Conservation (phyloP, 2,113 vertebrate species). For the Psophia crepitans region DNA sequence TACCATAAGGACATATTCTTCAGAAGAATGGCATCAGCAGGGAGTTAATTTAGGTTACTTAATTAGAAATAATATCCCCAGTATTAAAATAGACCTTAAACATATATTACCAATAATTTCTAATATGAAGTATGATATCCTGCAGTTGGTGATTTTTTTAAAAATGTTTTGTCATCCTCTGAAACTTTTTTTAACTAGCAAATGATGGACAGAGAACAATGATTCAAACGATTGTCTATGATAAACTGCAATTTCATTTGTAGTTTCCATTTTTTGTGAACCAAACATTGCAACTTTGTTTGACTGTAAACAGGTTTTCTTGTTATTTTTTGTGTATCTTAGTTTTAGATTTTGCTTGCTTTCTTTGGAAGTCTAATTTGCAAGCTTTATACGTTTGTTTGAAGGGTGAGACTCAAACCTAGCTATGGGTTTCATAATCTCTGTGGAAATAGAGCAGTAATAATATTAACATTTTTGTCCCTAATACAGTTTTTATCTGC, state of each 20-base stretch:
- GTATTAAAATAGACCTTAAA: no score
- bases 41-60: neutral
- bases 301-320: neutral
- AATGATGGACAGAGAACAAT: neutral
- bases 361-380: neutral
- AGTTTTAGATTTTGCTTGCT: neutral
- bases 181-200: neutral
- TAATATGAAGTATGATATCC: neutral
- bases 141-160: neutral
- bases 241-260: neutral
- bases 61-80: neutral
- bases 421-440: neutral
- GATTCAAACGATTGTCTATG: neutral
- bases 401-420: neutral
- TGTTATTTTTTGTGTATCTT: neutral
- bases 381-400: neutral
- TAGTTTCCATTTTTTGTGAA: neutral
- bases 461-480: neutral
- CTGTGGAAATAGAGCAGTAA: neutral
- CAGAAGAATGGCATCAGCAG: neutral
- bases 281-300: neutral
- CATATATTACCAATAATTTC: neutral
- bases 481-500: neutral
- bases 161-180: neutral
- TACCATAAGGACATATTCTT: no score